Percentiles rank a stretch among this genome's conserved stretches.
Evolutionary conservation across 2,797 vertebrate genomes (phyloP).

Genomic region (Chrysocyon brachyurus): DNA sequence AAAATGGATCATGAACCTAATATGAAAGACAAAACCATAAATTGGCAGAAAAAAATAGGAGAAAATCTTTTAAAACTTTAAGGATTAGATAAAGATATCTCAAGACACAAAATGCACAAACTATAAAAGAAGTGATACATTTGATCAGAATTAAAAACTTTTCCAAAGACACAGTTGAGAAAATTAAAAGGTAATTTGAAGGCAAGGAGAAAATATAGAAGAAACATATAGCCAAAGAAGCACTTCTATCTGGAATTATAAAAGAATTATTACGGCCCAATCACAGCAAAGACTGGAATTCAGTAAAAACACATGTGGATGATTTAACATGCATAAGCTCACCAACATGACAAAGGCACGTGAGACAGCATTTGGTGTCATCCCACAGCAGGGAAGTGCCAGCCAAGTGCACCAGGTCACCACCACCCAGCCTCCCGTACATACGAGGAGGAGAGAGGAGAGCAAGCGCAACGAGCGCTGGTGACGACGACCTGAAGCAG

Average conservation of each 20-base stretch:
- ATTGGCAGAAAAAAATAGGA: not conserved
- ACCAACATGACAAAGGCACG: rapidly evolving
- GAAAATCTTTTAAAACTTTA: not conserved
- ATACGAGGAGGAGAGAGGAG: rapidly evolving
- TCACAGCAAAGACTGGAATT: not conserved
- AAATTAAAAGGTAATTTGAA: not conserved
- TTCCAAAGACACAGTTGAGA: not conserved
- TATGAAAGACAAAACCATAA: not conserved
- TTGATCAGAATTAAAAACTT: not conserved
- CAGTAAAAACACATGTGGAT: rapidly evolving
- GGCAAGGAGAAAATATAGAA: not conserved
- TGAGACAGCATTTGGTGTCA: rapidly evolving
- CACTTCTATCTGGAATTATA: not conserved
- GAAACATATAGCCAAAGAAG: not conserved
- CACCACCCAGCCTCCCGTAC: too few relatives aligned
- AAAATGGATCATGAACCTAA: not conserved
- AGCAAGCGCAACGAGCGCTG: rapidly evolving
- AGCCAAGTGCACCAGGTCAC: too few relatives aligned
- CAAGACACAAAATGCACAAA: not conserved
- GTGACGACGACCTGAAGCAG: rapidly evolving
- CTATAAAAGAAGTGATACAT: not conserved
- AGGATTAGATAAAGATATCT: not conserved
- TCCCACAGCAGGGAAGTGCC: rapidly evolving
- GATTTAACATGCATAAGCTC: too few relatives aligned
- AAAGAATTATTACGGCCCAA: not conserved